Base-by-base conservation (phyloP, 2,888 invertebrate species). In the Hermaeophaga mercurialis region DNA sequence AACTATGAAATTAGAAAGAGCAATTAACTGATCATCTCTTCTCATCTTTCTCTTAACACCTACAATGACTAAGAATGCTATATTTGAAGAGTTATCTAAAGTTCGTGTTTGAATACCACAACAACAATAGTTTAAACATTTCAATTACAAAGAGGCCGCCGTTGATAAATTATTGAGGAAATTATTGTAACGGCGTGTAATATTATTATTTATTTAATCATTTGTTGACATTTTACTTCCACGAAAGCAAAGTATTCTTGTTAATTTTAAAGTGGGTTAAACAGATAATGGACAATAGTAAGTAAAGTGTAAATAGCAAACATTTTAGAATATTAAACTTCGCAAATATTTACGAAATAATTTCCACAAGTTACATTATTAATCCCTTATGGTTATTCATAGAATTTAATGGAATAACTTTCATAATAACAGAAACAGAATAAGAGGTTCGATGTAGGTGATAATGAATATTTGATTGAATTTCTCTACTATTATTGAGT, bases 71-170 rank as follows among this genome's bases (percentile, higher is more conserved):
- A 43, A 43, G 24, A 43, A 26, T 24, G 43, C 43, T 43, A 43
- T 41, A 41, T 43, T 43, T 43, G 24, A 43, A 43, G 43, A 43
- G 43, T 43, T 43, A 43, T 43, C 43, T 43, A 43, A 43, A 43
- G 26, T 24, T n/a, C 24, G 26, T 43, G 43, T 43, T 43, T 43
- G 24, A 43, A 22, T 26, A 18, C 3, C 19, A 18, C 24, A 43
- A 43, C 11, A 24, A 26, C 24, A 24, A 15, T 43, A 14, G 43
- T 43, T n/a, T 24, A 24, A 43, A 43, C 43, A 43, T 43, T 43
- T 43, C 43, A 43, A 43, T 43, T 43, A 43, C 43, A 43, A 43
- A 43, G 43, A 43, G 14, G 24, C 43, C 43, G 43, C 43, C 43
- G 24, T 43, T 43, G 43, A 43, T 43, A 43, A 24, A 43, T 43